Percentiles rank a stretch among this genome's conserved stretches.
These are phyloP conservation scores for Platerodrilus igneus DNA, from an alignment of 2,888 invertebrate species.

Conservation along the genomic window DNA sequence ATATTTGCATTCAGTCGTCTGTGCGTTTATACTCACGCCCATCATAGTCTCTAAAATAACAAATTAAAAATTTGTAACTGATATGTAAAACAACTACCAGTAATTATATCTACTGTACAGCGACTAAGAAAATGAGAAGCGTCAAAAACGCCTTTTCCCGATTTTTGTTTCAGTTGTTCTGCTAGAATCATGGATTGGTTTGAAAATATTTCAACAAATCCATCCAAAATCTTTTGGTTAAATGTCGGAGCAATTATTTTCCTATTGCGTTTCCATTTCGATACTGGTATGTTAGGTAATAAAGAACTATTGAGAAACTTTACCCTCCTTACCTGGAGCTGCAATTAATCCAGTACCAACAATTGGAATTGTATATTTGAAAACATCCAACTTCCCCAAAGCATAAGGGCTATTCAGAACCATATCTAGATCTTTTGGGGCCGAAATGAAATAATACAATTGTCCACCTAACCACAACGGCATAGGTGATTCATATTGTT, in stretches of 20 bases:
- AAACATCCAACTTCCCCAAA: slow-evolving; percentile 28
- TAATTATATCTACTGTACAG: slow-evolving; percentile 60
- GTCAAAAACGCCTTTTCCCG: slow-evolving; percentile 50
- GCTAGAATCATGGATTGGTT: slow-evolving; percentile 54
- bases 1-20: slow-evolving; percentile 55
- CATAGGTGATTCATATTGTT: too few species aligned
- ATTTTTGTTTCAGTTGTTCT: slow-evolving; percentile 45
- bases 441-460: slow-evolving; percentile 30
- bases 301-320: too few species aligned
- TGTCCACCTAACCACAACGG: slow-evolving; percentile 32
- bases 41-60: slow-evolving; percentile 60
- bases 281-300: too few species aligned
- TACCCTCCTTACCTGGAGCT: slow-evolving; percentile 24
- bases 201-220: slow-evolving; percentile 59
- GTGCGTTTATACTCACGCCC: slow-evolving; percentile 61
- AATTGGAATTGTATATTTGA: slow-evolving; percentile 12
- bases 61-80: slow-evolving; percentile 23
- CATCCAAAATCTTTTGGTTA: slow-evolving; percentile 58
- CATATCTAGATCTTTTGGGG: slow-evolving; percentile 35
- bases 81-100: too few species aligned
- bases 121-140: slow-evolving; percentile 54
- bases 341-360: slow-evolving; percentile 22
- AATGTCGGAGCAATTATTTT: slow-evolving; percentile 60
- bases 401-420: slow-evolving; percentile 28
- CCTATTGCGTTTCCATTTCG: slow-evolving; percentile 56